Evolutionary conservation across 1,140 invertebrate species (phyloP).

Genomic region (Papilio dardanus): DNA sequence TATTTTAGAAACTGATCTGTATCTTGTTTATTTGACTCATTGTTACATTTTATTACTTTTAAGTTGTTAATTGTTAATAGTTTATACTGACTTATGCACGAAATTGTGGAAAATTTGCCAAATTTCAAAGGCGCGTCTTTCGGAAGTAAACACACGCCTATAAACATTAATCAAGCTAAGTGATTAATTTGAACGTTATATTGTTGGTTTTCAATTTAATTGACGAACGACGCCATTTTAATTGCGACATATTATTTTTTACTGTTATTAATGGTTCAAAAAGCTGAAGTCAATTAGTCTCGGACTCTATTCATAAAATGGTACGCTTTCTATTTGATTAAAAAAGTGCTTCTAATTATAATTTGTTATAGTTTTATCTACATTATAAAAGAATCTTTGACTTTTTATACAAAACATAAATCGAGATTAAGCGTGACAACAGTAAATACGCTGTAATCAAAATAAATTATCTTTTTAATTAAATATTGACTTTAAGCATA

Average conservation of each 20-base stretch:
- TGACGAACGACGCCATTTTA: not conserved
- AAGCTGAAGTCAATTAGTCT: not conserved
- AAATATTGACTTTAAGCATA: not conserved
- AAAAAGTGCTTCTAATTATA: no score
- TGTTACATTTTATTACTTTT: no score
- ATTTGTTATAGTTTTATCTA: not conserved
- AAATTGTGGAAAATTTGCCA: not conserved
- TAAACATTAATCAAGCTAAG: constrained; percentile 25
- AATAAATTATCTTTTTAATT: not conserved
- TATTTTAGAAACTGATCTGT: no score
- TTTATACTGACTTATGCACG: no score
- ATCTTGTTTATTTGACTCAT: no score
- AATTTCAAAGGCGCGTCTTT: not conserved
- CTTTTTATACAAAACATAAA: not conserved
- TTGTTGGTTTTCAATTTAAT: not conserved
- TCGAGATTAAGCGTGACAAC: not conserved
- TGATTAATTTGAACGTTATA: not conserved
- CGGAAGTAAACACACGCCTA: not conserved
- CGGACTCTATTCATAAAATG: no score
- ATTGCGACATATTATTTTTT: not conserved
- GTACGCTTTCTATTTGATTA: not conserved
- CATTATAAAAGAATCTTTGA: not conserved
- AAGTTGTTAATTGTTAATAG: no score
- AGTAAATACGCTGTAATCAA: not conserved
- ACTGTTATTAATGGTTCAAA: not conserved